phyloP scores from a whole-genome alignment of 2,113 vertebrate genomes.

The Argyrosomus japonicus region DNA sequence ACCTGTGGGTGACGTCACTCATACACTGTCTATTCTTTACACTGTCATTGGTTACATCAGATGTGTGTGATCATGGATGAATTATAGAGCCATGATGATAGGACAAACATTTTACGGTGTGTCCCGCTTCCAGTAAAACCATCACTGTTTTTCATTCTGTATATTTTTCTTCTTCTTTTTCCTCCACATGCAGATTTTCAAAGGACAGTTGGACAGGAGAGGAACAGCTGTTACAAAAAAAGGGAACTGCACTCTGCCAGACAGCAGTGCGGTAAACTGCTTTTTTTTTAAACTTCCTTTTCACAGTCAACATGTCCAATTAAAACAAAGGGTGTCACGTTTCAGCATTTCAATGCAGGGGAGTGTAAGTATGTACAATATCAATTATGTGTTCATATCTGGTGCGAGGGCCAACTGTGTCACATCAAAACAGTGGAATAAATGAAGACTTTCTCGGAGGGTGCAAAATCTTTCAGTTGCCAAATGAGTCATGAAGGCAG shows the following conservation, averaged over 20 bases:
- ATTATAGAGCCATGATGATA: too few species aligned
- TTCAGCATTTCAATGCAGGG: conserved; percentile 1
- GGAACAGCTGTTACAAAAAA: conserved; percentile 7
- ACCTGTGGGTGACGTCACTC: too few species aligned
- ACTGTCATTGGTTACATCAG: too few species aligned
- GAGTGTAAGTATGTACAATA: neutral
- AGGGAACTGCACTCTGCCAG: neutral
- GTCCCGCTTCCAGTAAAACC: too few species aligned
- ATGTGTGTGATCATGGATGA: too few species aligned
- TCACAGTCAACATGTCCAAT: neutral
- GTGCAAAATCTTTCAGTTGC: conserved; percentile 1
- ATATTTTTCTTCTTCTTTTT: neutral
- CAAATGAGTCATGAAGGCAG: conserved; percentile 39
- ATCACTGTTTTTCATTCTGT: too few species aligned
- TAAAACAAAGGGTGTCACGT: neutral
- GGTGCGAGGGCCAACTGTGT: conserved; percentile 17
- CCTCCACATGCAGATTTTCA: neutral
- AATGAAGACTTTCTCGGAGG: conserved; percentile 20
- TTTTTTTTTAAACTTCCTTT: neutral
- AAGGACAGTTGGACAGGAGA: neutral
- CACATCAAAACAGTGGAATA: conserved; percentile 30
- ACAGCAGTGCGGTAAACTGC: neutral
- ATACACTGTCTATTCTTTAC: too few species aligned
- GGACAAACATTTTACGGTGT: neutral
- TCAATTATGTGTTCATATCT: conserved; percentile 9